phyloP scores from a whole-genome alignment of 2,888 invertebrate genomes.

The Clusia tigrina region DNA sequence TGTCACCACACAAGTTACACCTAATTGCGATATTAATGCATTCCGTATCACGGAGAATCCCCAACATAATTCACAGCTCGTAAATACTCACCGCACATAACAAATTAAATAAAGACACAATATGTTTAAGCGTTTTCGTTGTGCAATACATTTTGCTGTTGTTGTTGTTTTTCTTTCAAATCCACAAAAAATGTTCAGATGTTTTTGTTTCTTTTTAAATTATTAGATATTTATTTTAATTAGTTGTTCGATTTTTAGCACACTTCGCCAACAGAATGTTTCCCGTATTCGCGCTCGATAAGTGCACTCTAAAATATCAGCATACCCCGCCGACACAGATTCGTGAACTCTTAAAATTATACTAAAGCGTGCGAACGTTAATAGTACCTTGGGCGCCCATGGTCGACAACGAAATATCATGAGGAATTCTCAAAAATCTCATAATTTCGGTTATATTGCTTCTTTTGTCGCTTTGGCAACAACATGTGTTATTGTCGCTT shows the following conservation, averaged over 20 bases:
- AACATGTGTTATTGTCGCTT: not conserved
- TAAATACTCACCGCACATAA: conserved; percentile 49
- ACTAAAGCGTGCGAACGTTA: too few relatives aligned
- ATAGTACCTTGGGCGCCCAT: conserved; percentile 46
- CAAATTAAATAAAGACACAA: conserved; percentile 46
- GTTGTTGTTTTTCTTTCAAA: not conserved
- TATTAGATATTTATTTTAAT: not conserved
- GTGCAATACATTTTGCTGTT: conserved; percentile 49
- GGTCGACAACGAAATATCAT: conserved; percentile 41
- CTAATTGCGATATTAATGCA: too few relatives aligned
- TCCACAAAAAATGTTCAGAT: not conserved
- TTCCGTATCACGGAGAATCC: too few relatives aligned
- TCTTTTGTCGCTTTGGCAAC: not conserved
- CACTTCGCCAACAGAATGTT: too few relatives aligned
- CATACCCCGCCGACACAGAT: conserved; percentile 14
- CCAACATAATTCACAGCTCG: too few relatives aligned
- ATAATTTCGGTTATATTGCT: not conserved
- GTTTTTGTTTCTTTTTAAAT: not conserved
- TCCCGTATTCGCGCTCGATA: not conserved
- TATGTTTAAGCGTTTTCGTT: conserved; percentile 43
- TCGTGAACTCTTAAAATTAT: too few relatives aligned
- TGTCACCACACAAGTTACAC: too few relatives aligned
- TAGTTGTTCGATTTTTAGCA: not conserved
- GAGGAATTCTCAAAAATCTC: conserved; percentile 12
- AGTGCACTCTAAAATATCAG: not conserved